These are phyloP conservation scores for Drosophila rhopaloa DNA, from an alignment of 1,140 invertebrate genomes.

Conservation along the genomic window DNA sequence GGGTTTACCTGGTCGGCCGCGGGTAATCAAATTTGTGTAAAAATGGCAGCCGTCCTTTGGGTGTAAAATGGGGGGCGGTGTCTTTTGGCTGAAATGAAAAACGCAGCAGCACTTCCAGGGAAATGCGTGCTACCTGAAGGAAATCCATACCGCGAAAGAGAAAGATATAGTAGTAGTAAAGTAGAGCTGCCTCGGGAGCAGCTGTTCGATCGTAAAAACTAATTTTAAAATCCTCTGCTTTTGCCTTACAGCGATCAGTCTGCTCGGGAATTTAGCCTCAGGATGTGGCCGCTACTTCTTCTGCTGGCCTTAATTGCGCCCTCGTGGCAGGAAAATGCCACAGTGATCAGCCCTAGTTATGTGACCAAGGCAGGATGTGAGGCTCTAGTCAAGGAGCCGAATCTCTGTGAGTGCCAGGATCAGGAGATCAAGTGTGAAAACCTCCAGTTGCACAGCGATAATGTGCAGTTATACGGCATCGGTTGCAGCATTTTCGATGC, in stretches of 20 bases:
- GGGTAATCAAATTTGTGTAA: slow-evolving; percentile 50
- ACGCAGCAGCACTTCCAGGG: slow-evolving; percentile 33
- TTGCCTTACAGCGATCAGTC: slow-evolving; percentile 52
- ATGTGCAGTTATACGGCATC: slow-evolving; percentile 47
- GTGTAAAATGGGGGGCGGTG: slow-evolving; percentile 52
- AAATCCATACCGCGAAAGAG: slow-evolving; percentile 9
- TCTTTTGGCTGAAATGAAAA: slow-evolving; percentile 17
- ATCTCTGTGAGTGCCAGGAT: slow-evolving; percentile 64
- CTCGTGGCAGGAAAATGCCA: slow-evolving; percentile 48
- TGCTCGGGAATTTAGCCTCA: slow-evolving; percentile 8
- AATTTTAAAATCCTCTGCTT: slow-evolving; percentile 33
- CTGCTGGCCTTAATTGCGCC: slow-evolving; percentile 27
- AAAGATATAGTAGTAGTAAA: neutral
- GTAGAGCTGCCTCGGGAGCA: slow-evolving; percentile 10
- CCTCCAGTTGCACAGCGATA: slow-evolving; percentile 51
- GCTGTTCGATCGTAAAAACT: slow-evolving; percentile 36
- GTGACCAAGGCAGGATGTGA: slow-evolving; percentile 64
- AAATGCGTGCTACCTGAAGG: slow-evolving; percentile 55
- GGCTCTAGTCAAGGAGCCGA: slow-evolving; percentile 48
- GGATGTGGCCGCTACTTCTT: slow-evolving; percentile 51
- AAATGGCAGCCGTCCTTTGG: slow-evolving; percentile 54
- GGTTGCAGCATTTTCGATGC: slow-evolving; percentile 62
- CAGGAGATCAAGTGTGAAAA: slow-evolving; percentile 70
- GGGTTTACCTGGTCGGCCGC: slow-evolving; percentile 33
- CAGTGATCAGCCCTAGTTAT: slow-evolving; percentile 15